Evolutionary conservation across 2,888 invertebrate species (phyloP), one percentile per base, ranked within the genome.

Genomic region (Andrena dorsata): DNA sequence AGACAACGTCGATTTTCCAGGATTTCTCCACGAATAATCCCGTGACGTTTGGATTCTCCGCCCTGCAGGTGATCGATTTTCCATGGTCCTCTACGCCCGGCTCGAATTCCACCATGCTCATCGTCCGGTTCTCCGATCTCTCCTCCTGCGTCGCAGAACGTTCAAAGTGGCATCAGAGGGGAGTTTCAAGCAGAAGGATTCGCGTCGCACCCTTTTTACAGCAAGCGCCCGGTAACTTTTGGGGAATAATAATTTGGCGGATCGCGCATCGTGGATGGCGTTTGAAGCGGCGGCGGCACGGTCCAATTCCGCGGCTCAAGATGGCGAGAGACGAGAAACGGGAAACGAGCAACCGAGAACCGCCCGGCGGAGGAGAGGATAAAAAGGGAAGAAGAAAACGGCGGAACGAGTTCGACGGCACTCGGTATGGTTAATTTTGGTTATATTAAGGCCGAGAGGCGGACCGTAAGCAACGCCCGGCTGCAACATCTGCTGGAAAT

Each of bases 71-170:
- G 95, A 98, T 96, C 90, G 96, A 96, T 95, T 98, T 98, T 90
- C 97, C 97, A 95, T 98, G 97, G 94, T 98, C 98, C 92, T 98
- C 98, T 88, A 97, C 96, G 77, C 97, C 97, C 76, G 98, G 98
- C 91, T 97, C 97, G 95, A 98, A 98, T 94, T 97, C 97, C 94
- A 98, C 95, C 94, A 97, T 97, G 92, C 98, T 98, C 92, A 97
- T 96, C 86, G 98, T 98, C 90, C 97, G 95, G 94, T 98, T 98
- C 92, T 97, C 97, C 49, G 96, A 95, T 84, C 96, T 95, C 93
- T 97, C 97, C 94, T 97, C 97, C 97, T 97, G 95, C 10, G 65
- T 16, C 13, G 60, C 28, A 70, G 16, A 47, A 23, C 16, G 49
- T 51, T 49, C 5, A 6, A 41, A 32, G 47, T 41, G 23, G 53